Evolutionary conservation across 2,113 vertebrate species (phyloP).

Genomic region (Serilophus lunatus): DNA sequence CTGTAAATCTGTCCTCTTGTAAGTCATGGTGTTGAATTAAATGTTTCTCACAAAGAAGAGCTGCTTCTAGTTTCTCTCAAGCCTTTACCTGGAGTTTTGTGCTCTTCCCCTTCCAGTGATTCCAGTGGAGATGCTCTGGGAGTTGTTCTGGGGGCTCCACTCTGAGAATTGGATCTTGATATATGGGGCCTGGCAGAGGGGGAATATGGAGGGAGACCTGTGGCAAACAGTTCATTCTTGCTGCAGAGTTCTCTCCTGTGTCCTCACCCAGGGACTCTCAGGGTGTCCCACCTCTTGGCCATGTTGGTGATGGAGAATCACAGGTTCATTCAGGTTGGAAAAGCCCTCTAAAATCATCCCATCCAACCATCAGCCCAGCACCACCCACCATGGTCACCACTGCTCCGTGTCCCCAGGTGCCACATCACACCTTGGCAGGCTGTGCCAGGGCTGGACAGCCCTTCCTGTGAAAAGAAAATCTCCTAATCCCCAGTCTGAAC

Average conservation of each 20-base stretch:
- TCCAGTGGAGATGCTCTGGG: background rate
- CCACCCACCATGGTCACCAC: too few relatives aligned
- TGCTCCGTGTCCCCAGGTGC: fast-evolving
- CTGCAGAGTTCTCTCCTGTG: background rate
- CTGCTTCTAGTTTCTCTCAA: background rate
- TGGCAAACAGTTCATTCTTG: background rate
- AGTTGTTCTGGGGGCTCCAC: background rate
- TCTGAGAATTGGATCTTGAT: background rate
- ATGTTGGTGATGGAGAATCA: background rate
- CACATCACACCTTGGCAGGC: background rate
- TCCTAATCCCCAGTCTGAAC: background rate
- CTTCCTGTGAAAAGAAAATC: background rate
- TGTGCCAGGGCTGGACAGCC: background rate
- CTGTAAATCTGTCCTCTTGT: constrained; percentile 54
- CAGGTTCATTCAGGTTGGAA: background rate
- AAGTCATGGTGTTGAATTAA: constrained; percentile 62
- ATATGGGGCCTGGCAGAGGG: background rate
- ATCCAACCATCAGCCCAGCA: background rate
- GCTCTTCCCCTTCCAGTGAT: background rate
- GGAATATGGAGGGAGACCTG: background rate
- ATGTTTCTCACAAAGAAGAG: constrained; percentile 44
- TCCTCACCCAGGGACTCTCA: background rate
- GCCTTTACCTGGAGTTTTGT: background rate
- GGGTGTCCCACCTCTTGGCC: background rate
- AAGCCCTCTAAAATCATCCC: background rate